phyloP scores from a whole-genome alignment of 2,113 vertebrate genomes.

The Charina bottae region DNA sequence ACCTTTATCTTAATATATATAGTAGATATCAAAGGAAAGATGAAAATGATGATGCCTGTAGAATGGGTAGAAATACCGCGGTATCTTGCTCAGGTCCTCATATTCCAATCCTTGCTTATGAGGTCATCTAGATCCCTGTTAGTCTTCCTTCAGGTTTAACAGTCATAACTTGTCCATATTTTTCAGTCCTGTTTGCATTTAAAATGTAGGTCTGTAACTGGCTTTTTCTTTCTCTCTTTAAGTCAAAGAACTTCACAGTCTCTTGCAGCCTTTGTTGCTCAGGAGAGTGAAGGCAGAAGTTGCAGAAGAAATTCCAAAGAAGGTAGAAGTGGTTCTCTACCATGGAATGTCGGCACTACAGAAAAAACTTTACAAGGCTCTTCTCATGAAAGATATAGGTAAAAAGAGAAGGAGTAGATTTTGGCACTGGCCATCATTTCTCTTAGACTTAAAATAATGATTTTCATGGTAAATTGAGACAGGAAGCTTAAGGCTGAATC shows the following conservation, averaged over 20 bases:
- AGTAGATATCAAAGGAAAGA: not conserved
- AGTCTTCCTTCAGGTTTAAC: not conserved
- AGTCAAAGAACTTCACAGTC: constrained; percentile 84
- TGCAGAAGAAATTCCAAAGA: constrained; percentile 86
- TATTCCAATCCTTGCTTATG: too few species aligned
- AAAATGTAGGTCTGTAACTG: not conserved
- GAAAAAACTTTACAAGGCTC: constrained; percentile 89
- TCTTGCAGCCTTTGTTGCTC: constrained; percentile 90
- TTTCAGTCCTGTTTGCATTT: not conserved
- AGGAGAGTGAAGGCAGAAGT: constrained; percentile 91
- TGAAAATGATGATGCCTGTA: not conserved
- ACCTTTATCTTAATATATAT: too few species aligned
- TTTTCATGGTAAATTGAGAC: not conserved
- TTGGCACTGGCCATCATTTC: not conserved
- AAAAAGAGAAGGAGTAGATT: constrained; percentile 34
- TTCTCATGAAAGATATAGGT: constrained; percentile 89
- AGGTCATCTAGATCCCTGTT: not conserved
- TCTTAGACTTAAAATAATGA: accelerated
- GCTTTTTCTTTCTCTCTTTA: not conserved
- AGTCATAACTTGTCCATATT: not conserved
- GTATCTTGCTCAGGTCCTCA: not conserved
- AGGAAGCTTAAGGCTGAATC: not conserved
- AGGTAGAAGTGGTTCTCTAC: constrained; percentile 87
- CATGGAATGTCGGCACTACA: constrained; percentile 92
- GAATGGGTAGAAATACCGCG: too few species aligned